These are phyloP conservation scores for Lepus americanus DNA, from an alignment of 2,113 vertebrate species.

Conservation along the genomic window DNA sequence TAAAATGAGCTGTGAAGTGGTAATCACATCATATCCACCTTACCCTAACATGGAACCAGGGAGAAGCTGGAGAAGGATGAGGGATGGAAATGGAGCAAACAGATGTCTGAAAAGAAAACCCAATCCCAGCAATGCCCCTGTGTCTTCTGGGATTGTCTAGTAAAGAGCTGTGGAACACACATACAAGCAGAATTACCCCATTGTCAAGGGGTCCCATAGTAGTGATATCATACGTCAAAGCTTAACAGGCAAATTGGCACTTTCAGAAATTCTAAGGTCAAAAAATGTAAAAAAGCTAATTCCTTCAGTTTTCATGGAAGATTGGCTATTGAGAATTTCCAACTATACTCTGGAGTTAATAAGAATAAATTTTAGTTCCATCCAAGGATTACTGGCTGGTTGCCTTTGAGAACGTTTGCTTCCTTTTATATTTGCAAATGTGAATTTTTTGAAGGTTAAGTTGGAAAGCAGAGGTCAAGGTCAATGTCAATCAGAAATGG, in stretches of 20 bases:
- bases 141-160: background rate
- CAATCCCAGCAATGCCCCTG: background rate
- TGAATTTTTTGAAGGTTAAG: background rate
- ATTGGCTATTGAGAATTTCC: conserved; percentile 31
- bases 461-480: background rate
- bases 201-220: background rate
- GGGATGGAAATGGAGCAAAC: background rate
- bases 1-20: background rate
- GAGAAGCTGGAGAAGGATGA: background rate
- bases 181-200: background rate
- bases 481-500: background rate
- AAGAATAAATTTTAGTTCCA: background rate
- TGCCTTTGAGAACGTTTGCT: background rate
- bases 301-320: conserved; percentile 40
- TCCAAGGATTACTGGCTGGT: background rate
- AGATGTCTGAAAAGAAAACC: background rate
- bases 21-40: background rate
- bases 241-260: background rate
- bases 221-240: background rate
- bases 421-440: background rate
- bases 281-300: background rate
- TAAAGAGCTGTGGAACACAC: background rate
- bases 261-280: background rate
- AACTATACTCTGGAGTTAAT: background rate
- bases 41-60: background rate